A percentile compares a stretch with the other conserved stretches of the same genome.
phyloP scores from a whole-genome alignment of 2,113 vertebrate species.

The Chionomys nivalis region DNA sequence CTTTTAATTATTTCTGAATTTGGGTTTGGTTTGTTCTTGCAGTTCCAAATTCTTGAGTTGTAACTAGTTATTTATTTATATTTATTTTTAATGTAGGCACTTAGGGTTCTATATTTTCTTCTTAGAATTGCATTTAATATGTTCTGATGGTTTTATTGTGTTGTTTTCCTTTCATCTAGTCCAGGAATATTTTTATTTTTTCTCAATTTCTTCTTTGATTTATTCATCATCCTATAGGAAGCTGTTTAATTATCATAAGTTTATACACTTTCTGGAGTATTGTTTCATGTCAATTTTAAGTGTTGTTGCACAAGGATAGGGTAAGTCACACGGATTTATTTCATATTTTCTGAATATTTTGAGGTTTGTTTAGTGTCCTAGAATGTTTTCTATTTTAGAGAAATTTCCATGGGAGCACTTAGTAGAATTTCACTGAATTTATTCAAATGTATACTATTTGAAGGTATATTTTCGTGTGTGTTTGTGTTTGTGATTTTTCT shows the following conservation, averaged over 20 bases:
- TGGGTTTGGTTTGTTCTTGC: not conserved
- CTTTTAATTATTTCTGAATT: not conserved
- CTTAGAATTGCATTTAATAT: not conserved
- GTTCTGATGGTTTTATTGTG: not conserved
- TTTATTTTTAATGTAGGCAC: not conserved
- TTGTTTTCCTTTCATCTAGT: not conserved
- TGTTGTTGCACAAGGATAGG: not conserved
- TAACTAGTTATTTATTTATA: not conserved
- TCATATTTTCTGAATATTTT: not conserved
- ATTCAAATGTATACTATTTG: slow-evolving; percentile 4
- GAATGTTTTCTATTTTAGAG: not conserved
- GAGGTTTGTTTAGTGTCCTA: not conserved
- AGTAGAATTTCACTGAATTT: slow-evolving; percentile 40
- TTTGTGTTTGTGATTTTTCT: not conserved
- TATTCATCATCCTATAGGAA: not conserved
- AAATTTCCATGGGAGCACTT: not conserved
- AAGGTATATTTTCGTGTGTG: not conserved
- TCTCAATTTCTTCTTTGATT: not conserved
- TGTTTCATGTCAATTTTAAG: not conserved
- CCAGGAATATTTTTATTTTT: not conserved
- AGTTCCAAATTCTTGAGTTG: not conserved
- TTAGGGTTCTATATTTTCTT: not conserved
- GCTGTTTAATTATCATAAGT: not conserved
- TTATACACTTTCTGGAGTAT: not conserved
- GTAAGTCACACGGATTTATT: not conserved